Evolutionary conservation across 1,140 invertebrate genomes (phyloP).

Genomic region (Trissolcus basalis): DNA sequence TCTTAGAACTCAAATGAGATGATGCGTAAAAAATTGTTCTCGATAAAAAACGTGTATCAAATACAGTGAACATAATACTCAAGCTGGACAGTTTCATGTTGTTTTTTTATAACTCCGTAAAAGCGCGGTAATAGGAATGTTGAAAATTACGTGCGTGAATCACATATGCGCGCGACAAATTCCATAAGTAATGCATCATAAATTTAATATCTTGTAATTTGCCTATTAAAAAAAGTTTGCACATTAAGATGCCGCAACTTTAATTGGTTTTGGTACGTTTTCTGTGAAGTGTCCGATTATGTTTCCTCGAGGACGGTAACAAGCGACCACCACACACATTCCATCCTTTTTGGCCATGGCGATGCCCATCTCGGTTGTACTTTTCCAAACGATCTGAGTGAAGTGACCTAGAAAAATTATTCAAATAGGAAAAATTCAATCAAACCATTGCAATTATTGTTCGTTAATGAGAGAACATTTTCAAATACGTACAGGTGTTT

Average conservation of each 20-base stretch:
- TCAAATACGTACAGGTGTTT: conserved; percentile 74
- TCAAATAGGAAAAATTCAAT: neutral
- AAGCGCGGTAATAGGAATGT: conserved; percentile 37
- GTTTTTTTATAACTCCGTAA: neutral
- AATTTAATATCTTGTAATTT: conserved; percentile 8
- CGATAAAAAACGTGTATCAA: conserved; percentile 18
- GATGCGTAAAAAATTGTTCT: conserved; percentile 11
- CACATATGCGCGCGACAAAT: conserved; percentile 21
- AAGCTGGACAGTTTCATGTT: conserved; percentile 19
- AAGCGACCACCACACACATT: conserved; percentile 82
- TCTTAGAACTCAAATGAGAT: conserved; percentile 4
- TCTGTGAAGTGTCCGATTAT: conserved; percentile 82
- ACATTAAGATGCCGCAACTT: conserved; percentile 44
- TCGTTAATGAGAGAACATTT: neutral
- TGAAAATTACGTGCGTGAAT: conserved; percentile 13
- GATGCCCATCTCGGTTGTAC: conserved; percentile 83
- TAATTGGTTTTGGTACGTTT: conserved; percentile 80
- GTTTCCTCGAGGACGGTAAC: conserved; percentile 90
- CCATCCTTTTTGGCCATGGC: conserved; percentile 82
- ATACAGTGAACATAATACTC: conserved; percentile 34
- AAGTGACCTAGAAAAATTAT: conserved; percentile 79
- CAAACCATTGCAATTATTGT: neutral
- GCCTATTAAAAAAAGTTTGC: conserved; percentile 52
- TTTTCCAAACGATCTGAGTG: conserved; percentile 86
- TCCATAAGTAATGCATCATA: conserved; percentile 20